phyloP scores from a whole-genome alignment of 2,113 vertebrate genomes.

The Ursus arctos region DNA sequence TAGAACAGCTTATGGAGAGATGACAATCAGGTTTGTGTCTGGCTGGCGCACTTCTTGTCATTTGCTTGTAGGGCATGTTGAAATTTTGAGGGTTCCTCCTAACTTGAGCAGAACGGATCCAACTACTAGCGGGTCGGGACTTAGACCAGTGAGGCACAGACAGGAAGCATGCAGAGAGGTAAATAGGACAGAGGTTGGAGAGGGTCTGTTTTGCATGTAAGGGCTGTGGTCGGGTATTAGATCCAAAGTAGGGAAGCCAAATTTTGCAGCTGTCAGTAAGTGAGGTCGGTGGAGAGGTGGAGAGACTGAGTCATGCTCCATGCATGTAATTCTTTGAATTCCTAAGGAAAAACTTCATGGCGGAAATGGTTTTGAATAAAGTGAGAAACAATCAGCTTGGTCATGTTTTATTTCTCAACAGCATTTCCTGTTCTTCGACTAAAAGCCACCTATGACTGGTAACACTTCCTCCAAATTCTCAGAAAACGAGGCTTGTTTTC shows the following conservation, averaged over 20 bases:
- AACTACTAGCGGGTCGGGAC: not conserved
- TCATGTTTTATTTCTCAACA: slow-evolving; percentile 69
- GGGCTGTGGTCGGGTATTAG: not conserved
- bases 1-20: not conserved
- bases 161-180: not conserved
- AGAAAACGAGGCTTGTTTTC: slow-evolving; percentile 40
- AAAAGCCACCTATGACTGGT: not conserved
- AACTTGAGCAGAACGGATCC: not conserved
- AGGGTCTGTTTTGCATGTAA: not conserved
- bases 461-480: not conserved
- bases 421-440: slow-evolving; percentile 38
- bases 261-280: not conserved
- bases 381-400: not conserved
- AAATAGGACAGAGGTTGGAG: too few relatives aligned
- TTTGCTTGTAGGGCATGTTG: not conserved
- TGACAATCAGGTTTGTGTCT: not conserved
- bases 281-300: not conserved
- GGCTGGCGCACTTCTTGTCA: not conserved
- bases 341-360: not conserved
- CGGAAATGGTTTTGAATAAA: not conserved
- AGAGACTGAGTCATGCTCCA: not conserved
- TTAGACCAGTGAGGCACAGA: not conserved
- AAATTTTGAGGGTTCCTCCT: not conserved
- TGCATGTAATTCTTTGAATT: not conserved
- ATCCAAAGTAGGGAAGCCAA: not conserved